Evolutionary conservation across 1,140 invertebrate species (phyloP).

Genomic region (Pissodes strobi): DNA sequence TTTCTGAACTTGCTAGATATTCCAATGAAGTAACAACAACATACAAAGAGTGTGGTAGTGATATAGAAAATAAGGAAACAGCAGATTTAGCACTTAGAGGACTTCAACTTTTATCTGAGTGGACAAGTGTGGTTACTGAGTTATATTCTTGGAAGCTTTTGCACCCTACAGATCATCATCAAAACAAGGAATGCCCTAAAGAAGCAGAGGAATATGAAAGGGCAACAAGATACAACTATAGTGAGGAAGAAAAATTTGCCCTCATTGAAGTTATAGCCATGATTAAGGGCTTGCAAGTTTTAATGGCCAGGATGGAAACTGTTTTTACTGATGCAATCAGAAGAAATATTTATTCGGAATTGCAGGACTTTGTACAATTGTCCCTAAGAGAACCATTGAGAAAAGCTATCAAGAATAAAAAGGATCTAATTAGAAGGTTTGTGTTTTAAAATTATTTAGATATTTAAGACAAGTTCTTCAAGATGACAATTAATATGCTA

Average conservation of each 20-base stretch:
- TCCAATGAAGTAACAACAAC: slow-evolving; percentile 94
- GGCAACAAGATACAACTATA: slow-evolving; percentile 98
- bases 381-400: slow-evolving; percentile 87
- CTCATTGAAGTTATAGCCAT: slow-evolving; percentile 98
- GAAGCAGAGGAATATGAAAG: slow-evolving; percentile 99
- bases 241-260: slow-evolving; percentile 96
- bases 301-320: slow-evolving; percentile 97
- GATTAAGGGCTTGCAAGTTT: slow-evolving; percentile 97
- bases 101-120: slow-evolving; percentile 91
- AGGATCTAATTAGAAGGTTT: slow-evolving; percentile 93
- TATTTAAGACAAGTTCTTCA: too few relatives aligned
- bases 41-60: slow-evolving; percentile 89
- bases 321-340: slow-evolving; percentile 96
- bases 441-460: too few relatives aligned
- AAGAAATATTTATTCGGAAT: slow-evolving; percentile 91
- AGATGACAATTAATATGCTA: too few relatives aligned
- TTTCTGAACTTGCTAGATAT: slow-evolving; percentile 93
- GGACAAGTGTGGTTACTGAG: slow-evolving; percentile 97
- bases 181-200: slow-evolving; percentile 91
- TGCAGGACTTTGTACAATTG: slow-evolving; percentile 97
- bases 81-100: slow-evolving; percentile 90
- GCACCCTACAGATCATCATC: slow-evolving; percentile 96
- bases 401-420: slow-evolving; percentile 98
- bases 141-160: slow-evolving; percentile 97
- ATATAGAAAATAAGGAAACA: slow-evolving; percentile 91